Conservation (phyloP, 2,113 vertebrate genomes). For the Hystrix cristata region DNA sequence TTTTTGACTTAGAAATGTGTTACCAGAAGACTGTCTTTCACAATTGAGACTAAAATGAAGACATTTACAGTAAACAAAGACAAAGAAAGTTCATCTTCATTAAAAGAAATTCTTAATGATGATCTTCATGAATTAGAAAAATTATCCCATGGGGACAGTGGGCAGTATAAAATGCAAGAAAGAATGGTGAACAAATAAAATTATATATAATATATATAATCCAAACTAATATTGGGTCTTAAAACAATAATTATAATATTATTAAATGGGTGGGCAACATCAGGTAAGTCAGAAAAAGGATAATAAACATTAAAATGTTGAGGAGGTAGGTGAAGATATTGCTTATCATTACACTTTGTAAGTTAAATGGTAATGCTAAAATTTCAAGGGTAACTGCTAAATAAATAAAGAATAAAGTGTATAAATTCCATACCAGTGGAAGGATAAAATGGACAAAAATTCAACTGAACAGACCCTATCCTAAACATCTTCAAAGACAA, state of each 20-base stretch:
- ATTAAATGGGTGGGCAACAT: neutral
- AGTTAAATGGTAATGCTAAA: neutral
- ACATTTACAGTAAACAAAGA: neutral
- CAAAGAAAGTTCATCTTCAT: neutral
- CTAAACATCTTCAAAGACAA: neutral
- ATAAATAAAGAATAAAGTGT: slow-evolving; percentile 25
- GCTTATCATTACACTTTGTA: slow-evolving; percentile 57
- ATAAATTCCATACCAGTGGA: neutral
- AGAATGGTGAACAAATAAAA: slow-evolving; percentile 8
- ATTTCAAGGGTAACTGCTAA: slow-evolving; percentile 3
- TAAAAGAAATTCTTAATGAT: slow-evolving; percentile 41
- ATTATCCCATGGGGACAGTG: neutral
- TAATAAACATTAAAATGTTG: neutral
- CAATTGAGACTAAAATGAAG: slow-evolving; percentile 30
- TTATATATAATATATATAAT: neutral
- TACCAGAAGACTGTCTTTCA: slow-evolving; percentile 27
- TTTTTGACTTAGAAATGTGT: slow-evolving; percentile 7
- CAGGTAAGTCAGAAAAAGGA: neutral
- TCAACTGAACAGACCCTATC: neutral
- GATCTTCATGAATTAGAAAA: slow-evolving; percentile 4
- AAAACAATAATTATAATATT: slow-evolving; percentile 46
- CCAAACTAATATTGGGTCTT: neutral
- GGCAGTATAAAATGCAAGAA: slow-evolving; percentile 21
- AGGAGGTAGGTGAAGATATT: neutral
- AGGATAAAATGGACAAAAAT: slow-evolving; percentile 51